Percentiles rank a stretch among this genome's conserved stretches.
Conservation (phyloP, 2,113 vertebrate species). For the Ciconia stormi region DNA sequence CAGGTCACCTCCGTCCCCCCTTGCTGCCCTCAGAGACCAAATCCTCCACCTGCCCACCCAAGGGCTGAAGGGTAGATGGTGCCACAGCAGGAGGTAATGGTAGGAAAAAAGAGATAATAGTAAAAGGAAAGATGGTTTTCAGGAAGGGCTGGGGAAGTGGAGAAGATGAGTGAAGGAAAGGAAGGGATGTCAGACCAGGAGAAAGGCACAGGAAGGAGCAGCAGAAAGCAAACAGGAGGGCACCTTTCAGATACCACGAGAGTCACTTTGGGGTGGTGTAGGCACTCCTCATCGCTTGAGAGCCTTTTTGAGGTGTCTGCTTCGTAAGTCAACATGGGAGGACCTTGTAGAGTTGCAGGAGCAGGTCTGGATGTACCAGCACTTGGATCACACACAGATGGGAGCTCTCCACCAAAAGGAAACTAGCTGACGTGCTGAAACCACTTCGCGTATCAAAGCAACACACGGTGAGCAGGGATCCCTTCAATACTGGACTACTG, state of each 20-base stretch:
- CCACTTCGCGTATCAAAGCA: neutral
- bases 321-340: rapidly evolving
- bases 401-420: neutral
- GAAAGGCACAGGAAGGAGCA: neutral
- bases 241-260: neutral
- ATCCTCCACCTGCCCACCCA: neutral
- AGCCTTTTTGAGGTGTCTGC: neutral
- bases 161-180: neutral
- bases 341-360: neutral
- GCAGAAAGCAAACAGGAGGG: neutral
- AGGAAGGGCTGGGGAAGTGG: neutral
- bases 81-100: neutral
- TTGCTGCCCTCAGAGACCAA: neutral
- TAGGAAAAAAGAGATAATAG: neutral
- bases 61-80: neutral
- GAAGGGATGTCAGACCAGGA: neutral
- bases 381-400: rapidly evolving
- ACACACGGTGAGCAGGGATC: rapidly evolving
- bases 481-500: neutral
- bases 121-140: neutral
- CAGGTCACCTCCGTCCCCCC: neutral
- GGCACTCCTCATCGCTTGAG: neutral
- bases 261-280: neutral
- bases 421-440: neutral
- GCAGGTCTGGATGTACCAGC: neutral